These are phyloP conservation scores for Dorcus parallelipipedus DNA, from an alignment of 2,888 invertebrate genomes.

Conservation along the genomic window DNA sequence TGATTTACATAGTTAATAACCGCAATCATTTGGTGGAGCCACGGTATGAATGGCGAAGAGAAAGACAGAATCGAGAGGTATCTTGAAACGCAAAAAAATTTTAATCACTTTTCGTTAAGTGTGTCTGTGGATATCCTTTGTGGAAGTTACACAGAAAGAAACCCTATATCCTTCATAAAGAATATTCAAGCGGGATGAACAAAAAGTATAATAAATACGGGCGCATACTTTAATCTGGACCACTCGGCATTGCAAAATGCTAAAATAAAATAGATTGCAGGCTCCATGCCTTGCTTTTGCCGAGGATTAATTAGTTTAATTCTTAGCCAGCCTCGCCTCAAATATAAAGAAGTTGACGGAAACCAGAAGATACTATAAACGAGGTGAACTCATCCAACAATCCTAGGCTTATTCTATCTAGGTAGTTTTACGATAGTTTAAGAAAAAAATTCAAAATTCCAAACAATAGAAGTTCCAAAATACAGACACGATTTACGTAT, in stretches of 20 bases:
- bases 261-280: constrained; percentile 40
- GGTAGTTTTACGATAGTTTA: too few species aligned
- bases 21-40: too few species aligned
- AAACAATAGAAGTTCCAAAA: too few species aligned
- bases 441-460: too few species aligned
- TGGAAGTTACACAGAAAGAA: background rate
- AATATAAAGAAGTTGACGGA: constrained; percentile 31
- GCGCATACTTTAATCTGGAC: constrained; percentile 32
- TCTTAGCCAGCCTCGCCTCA: constrained; percentile 35
- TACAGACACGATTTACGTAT: too few species aligned
- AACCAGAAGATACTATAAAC: constrained; percentile 28
- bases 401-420: too few species aligned
- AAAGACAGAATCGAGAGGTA: too few species aligned
- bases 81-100: too few species aligned
- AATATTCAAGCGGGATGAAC: background rate
- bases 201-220: constrained; percentile 24
- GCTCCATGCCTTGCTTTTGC: constrained; percentile 35
- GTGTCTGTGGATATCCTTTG: background rate
- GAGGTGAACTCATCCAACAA: constrained; percentile 18
- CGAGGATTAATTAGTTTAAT: constrained; percentile 42
- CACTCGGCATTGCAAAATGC: constrained; percentile 36
- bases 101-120: background rate
- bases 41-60: too few species aligned
- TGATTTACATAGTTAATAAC: too few species aligned
- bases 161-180: background rate